Evolutionary conservation across 2,113 vertebrate genomes (phyloP).

Genomic region (Reinhardtius hippoglossoides): DNA sequence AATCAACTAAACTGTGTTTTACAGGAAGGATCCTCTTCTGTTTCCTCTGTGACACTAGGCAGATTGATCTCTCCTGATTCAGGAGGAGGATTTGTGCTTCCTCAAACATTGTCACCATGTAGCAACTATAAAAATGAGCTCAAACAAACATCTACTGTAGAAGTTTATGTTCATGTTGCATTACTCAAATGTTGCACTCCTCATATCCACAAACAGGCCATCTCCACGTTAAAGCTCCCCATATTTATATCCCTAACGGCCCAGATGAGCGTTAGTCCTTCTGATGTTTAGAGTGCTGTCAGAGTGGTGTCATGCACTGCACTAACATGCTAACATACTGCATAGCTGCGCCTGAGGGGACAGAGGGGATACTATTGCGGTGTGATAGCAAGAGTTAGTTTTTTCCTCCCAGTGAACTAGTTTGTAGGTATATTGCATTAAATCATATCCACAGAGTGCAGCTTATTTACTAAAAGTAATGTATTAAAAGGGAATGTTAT

Average conservation of each 20-base stretch:
- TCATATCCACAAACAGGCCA: conserved; percentile 58
- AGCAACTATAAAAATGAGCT: conserved; percentile 8
- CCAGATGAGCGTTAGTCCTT: conserved; percentile 74
- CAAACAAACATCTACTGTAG: conserved; percentile 1
- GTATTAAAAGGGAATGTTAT: conserved; percentile 71
- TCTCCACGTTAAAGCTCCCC: conserved; percentile 57
- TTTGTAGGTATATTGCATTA: conserved; percentile 71
- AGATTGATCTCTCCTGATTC: background rate
- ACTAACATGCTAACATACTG: conserved; percentile 72
- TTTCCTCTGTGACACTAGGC: conserved; percentile 9
- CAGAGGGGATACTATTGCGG: conserved; percentile 51
- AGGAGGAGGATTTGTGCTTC: background rate
- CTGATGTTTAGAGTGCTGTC: conserved; percentile 79
- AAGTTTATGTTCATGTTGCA: conserved; percentile 21
- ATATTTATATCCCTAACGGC: conserved; percentile 68
- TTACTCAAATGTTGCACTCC: conserved; percentile 44
- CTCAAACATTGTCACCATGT: background rate
- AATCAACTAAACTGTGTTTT: conserved; percentile 26
- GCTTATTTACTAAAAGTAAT: conserved; percentile 70
- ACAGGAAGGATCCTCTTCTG: conserved; percentile 22
- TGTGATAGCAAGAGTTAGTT: conserved; percentile 62
- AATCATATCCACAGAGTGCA: conserved; percentile 62
- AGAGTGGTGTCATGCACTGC: conserved; percentile 72
- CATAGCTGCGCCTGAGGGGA: conserved; percentile 60
- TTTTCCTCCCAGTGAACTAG: conserved; percentile 61